Base-by-base conservation (phyloP, 2,888 invertebrate genomes). In the Zaprionus obscuricornis region DNA sequence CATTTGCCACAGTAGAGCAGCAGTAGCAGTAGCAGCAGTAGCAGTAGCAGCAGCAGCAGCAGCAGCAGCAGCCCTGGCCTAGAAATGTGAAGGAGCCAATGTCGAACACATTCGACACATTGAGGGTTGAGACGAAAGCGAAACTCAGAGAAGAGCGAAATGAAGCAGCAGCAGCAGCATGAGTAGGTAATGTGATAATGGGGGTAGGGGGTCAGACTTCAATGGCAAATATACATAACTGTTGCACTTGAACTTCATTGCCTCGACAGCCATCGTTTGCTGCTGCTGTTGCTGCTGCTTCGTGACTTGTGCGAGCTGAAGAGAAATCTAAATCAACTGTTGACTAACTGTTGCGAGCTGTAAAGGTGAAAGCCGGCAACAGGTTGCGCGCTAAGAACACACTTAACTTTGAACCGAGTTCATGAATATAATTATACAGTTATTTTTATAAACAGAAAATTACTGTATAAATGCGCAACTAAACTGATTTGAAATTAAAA, bases 171-270 rank as follows among this genome's bases (percentile, higher is more conserved):
- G n/a, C n/a, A n/a, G n/a, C n/a, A n/a, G n/a, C n/a, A n/a, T n/a
- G n/a, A 8, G 6, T 7, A 14, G 11, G 5, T 20, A 43, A 63
- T 66, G 27, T 47, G 27, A 31, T 33, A 26, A 39, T 22, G 57
- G 54, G 27, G 54, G 37, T 8, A 18, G 36, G 24, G 27, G 43
- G 31, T 40, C 13, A 31, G 39, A 26, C 60, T 14, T 51, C 49
- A 62, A 50, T 62, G 49, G 69, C 66, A 60, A 62, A 63, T 63
- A 63, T n/a, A n/a, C n/a, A n/a, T 56, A 67, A 72, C 65, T 69
- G 68, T 75, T 87, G 87, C 86, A 87, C 87, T 87, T 87, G 84
- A 87, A 87, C 87, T 85, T 86, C 74, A 76, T 60, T 83, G 73
- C 58, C 50, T 63, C 57, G 51, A 18, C 40, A 68, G 73, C 59